Percentiles rank a stretch among this genome's conserved stretches.
Conservation (phyloP, 1,140 invertebrate genomes). For the Drosophila kepulauana region DNA sequence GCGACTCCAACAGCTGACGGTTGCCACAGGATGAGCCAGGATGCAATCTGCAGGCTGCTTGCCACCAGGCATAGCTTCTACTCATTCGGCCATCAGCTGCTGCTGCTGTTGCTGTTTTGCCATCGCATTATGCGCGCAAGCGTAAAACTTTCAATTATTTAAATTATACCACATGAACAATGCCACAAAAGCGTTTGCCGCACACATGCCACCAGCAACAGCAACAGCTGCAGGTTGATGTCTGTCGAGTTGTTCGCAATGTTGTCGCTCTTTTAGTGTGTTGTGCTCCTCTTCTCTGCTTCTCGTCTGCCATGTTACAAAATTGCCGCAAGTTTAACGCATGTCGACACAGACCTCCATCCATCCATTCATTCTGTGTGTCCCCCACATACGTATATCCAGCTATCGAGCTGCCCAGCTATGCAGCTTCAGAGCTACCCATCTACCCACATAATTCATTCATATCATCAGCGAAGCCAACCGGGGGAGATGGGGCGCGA, state of each 20-base stretch:
- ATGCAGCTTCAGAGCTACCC: conserved; percentile 14
- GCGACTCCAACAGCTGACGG: conserved; percentile 21
- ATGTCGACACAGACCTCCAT: conserved; percentile 65
- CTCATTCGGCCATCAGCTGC: conserved; percentile 65
- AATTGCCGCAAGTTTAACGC: conserved; percentile 84
- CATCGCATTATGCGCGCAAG: conserved; percentile 75
- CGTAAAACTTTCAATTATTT: conserved; percentile 85
- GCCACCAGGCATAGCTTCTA: conserved; percentile 7
- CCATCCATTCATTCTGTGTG: not conserved
- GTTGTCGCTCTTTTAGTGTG: conserved; percentile 35
- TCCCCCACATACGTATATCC: not conserved
- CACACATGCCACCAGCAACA: conserved; percentile 66
- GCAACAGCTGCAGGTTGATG: conserved; percentile 69
- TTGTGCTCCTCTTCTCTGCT: conserved; percentile 5
- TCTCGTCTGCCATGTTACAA: conserved; percentile 74
- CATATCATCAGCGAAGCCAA: conserved; percentile 71
- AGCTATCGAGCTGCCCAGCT: conserved; percentile 1
- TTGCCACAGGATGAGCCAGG: not conserved
- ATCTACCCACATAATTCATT: conserved; percentile 77
- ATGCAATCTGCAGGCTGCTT: conserved; percentile 12
- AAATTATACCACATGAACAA: conserved; percentile 84
- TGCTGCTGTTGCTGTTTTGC: conserved; percentile 39
- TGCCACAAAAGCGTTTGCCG: conserved; percentile 66
- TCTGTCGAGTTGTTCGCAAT: conserved; percentile 46
- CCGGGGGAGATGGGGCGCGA: conserved; percentile 11